Base-by-base conservation (phyloP, 2,797 vertebrate species). In the Eospalax fontanierii region DNA sequence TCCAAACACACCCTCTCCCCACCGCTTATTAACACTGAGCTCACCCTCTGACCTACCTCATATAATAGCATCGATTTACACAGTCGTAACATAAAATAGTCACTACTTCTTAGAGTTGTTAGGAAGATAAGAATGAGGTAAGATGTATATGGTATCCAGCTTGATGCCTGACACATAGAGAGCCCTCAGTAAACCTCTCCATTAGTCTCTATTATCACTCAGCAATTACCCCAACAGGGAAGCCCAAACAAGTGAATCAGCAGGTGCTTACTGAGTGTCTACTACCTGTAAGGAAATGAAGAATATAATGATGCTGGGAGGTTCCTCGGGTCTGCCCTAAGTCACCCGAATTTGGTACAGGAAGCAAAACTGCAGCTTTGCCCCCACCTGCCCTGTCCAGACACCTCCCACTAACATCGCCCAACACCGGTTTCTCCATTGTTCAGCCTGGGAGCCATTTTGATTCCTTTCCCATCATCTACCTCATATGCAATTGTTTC, bases 281-380 rank as follows among this genome's bases (percentile, higher is more conserved):
- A 10, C 65, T 46, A 57, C 78, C 59, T 50, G 2, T 18, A 30
- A 7, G 30, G 40, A 87, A 90, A 57, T 43, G 22, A 16, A 87
- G 18, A 26, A 16, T 22, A 16, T 6, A 33, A 10, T 16, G n/a
- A 30, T 12, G 0, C 40, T 21, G 6, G 33, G 57, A 46, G 65
- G 79, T 22, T 38, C 40, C 43, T 9, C 30, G 43, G 1, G 16
- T 12, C 65, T 40, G 74, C 59, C 21, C 30, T 6, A 24, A 21
- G 43, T 65, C 85, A 80, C 43, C 3, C 15, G 10, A 2, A 22
- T 26, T 16, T 33, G n/a, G 35, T 8, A 18, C 1, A 11, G 0
- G 46, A 57, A n/a, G n/a, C 4, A 24, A 28, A 30, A 24, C 28
- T 65, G 0, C 12, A 1, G 0, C 3, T 43, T 18, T 4, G 28